Evolutionary conservation across 2,113 vertebrate species (phyloP).

Genomic region (Clupea harengus): DNA sequence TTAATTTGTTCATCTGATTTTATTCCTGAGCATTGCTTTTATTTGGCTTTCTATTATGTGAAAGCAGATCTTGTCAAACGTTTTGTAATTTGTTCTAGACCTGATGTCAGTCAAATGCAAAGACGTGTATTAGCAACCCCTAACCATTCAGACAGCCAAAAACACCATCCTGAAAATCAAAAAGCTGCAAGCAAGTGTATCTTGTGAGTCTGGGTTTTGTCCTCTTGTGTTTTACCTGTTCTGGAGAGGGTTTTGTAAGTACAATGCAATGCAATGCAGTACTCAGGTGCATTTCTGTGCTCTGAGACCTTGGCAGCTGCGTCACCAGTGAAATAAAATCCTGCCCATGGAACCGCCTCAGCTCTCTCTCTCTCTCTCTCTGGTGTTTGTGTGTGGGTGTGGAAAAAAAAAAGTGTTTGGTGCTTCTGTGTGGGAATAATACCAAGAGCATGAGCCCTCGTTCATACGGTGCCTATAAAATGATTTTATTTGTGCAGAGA

Average conservation of each 20-base stretch:
- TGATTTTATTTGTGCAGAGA: slow-evolving; percentile 53
- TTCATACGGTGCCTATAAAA: slow-evolving; percentile 48
- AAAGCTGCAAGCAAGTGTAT: not conserved
- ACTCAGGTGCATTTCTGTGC: not conserved
- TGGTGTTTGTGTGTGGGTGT: not conserved
- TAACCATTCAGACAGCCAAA: not conserved
- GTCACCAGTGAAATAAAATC: slow-evolving; percentile 14
- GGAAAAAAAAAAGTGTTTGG: not conserved
- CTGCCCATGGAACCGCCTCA: not conserved
- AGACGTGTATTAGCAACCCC: not conserved
- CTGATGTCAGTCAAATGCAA: not conserved
- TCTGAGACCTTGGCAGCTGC: slow-evolving; percentile 3
- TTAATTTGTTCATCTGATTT: not conserved
- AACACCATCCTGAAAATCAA: not conserved
- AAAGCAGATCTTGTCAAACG: too few species aligned
- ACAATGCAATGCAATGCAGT: not conserved
- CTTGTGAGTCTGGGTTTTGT: not conserved
- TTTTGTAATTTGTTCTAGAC: not conserved
- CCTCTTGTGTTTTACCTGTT: not conserved
- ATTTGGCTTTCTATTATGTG: too few species aligned
- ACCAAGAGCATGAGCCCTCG: not conserved
- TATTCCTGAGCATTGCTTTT: not conserved
- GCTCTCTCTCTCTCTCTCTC: not conserved
- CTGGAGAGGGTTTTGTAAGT: not conserved
- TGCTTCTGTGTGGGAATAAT: not conserved